Conservation (phyloP, 2,888 invertebrate species). For the Cloeon dipterum region DNA sequence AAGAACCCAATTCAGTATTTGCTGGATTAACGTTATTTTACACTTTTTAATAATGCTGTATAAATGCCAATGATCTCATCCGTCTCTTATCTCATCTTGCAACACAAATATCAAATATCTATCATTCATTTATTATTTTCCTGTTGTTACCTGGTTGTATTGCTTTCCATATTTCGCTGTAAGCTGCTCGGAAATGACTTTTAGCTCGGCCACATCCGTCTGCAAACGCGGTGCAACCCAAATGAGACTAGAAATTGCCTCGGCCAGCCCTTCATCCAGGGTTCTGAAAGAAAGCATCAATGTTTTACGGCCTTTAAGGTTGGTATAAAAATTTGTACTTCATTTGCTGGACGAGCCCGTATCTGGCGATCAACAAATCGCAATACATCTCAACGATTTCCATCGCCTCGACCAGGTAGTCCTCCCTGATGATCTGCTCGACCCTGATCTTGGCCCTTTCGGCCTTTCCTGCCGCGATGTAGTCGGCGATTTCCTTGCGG, state of each 20-base stretch:
- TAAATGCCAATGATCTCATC: too few species aligned
- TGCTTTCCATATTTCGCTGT: slow-evolving; percentile 82
- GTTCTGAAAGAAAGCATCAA: slow-evolving; percentile 23
- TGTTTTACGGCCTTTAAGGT: too few species aligned
- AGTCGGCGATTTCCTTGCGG: slow-evolving; percentile 93
- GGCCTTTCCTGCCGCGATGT: slow-evolving; percentile 59
- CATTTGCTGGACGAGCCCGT: slow-evolving; percentile 91
- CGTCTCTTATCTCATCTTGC: too few species aligned
- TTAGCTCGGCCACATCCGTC: slow-evolving; percentile 52
- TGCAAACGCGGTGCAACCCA: slow-evolving; percentile 92
- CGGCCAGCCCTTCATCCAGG: slow-evolving; percentile 82
- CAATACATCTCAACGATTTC: slow-evolving; percentile 99
- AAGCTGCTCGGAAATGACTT: slow-evolving; percentile 68
- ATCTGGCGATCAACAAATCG: slow-evolving; percentile 84
- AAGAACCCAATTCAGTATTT: too few species aligned
- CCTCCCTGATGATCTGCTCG: slow-evolving; percentile 95
- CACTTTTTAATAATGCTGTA: too few species aligned
- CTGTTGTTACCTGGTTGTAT: slow-evolving; percentile 65
- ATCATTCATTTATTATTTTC: too few species aligned
- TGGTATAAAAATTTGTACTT: slow-evolving; percentile 46
- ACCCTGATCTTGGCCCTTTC: slow-evolving; percentile 91
- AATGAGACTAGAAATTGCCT: slow-evolving; percentile 85
- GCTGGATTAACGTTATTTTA: too few species aligned
- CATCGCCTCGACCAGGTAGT: slow-evolving; percentile 98
- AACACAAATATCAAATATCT: too few species aligned